Conservation (phyloP, 2,888 invertebrate species). For the Brachyptera putata region DNA sequence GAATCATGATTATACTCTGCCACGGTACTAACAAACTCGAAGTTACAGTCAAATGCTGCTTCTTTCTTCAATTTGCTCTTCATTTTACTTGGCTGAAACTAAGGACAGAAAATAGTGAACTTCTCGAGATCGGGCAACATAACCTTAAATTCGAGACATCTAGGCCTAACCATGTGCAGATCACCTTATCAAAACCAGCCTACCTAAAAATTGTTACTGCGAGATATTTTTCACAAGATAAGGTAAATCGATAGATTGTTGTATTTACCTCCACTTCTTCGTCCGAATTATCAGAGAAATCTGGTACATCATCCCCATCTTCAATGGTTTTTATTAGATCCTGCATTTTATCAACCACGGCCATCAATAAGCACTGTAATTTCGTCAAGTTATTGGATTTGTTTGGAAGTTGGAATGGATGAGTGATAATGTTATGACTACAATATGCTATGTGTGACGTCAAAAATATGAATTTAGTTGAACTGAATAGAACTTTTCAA, state of each 20-base stretch:
- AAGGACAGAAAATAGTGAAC: conserved; percentile 38
- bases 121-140: neutral
- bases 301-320: conserved; percentile 75
- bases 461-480: too few species aligned
- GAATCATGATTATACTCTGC: conserved; percentile 78
- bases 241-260: too few species aligned
- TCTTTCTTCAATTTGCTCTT: conserved; percentile 63
- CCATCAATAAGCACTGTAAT: too few species aligned
- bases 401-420: too few species aligned
- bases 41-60: conserved; percentile 74
- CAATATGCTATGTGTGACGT: too few species aligned
- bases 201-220: too few species aligned
- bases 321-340: conserved; percentile 79
- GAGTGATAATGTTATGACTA: too few species aligned
- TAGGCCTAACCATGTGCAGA: neutral
- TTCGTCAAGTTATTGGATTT: too few species aligned
- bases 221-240: too few species aligned
- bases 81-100: conserved; percentile 81
- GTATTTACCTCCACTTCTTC: conserved; percentile 68
- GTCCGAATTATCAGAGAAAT: conserved; percentile 73
- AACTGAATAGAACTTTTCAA: too few species aligned
- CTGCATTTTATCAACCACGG: neutral
- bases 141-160: neutral
- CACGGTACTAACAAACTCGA: conserved; percentile 72
- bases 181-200: neutral